Evolutionary conservation across 1,140 invertebrate genomes (phyloP).

Genomic region (Rhagoletis pomonella): DNA sequence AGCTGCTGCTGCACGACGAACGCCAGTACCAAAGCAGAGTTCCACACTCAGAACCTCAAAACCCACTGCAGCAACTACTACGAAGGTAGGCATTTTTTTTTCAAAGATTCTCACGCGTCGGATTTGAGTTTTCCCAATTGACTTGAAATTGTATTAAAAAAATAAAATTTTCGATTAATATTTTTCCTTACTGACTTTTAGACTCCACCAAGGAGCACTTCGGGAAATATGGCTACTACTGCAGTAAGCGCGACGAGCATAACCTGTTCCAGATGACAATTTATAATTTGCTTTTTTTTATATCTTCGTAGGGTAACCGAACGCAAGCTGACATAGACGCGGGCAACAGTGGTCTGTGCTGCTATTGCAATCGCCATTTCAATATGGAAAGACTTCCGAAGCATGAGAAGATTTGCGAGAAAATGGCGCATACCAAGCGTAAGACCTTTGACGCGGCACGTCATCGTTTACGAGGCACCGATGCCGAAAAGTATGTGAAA

Average conservation of each 20-base stretch:
- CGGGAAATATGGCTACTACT: conserved; percentile 27
- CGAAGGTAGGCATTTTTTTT: conserved; percentile 46
- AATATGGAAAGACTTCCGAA: conserved; percentile 84
- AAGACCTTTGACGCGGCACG: conserved; percentile 91
- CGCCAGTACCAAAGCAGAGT: conserved; percentile 3
- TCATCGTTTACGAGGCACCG: conserved; percentile 88
- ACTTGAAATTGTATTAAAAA: not conserved
- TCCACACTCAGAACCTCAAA: not conserved
- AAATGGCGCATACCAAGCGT: conserved; percentile 84
- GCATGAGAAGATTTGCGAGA: conserved; percentile 89
- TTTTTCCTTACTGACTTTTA: not conserved
- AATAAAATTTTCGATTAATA: conserved; percentile 21
- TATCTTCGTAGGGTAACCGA: not conserved
- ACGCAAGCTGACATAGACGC: conserved; percentile 26
- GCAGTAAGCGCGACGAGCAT: not conserved
- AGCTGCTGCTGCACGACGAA: not conserved
- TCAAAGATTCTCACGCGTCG: not conserved
- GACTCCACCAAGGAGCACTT: conserved; percentile 30
- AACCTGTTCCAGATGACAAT: not conserved
- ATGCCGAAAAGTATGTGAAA: conserved; percentile 85
- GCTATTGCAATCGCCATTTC: conserved; percentile 84
- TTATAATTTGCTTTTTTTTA: not conserved
- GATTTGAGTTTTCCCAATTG: not conserved
- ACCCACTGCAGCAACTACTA: not conserved
- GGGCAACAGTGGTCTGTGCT: conserved; percentile 76